Evolutionary conservation across 2,113 vertebrate genomes (phyloP).

Genomic region (Hemibagrus wyckioides): DNA sequence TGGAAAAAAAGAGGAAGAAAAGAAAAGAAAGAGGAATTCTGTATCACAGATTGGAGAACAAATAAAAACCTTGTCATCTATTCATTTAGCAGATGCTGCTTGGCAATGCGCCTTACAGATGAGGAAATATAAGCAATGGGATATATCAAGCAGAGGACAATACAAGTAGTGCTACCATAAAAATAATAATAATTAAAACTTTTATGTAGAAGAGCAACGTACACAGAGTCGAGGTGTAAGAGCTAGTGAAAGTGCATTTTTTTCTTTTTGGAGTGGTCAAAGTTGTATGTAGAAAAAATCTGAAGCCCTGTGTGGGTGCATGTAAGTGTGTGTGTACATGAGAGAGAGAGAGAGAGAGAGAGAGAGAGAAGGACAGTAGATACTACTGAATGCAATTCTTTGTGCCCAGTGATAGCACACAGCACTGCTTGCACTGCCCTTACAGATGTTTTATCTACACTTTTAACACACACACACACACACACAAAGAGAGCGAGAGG

Average conservation of each 20-base stretch:
- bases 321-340: neutral
- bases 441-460: conserved; percentile 23
- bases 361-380: neutral
- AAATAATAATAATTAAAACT: too few species aligned
- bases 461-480: neutral
- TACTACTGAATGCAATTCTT: conserved; percentile 57
- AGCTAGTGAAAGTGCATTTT: too few species aligned
- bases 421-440: conserved; percentile 18
- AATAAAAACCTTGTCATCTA: neutral
- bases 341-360: neutral
- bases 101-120: too few species aligned
- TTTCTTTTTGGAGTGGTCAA: neutral
- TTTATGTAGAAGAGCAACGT: too few species aligned
- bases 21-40: neutral
- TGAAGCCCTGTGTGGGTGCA: neutral
- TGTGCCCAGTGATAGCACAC: conserved; percentile 59
- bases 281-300: neutral
- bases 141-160: too few species aligned
- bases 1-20: neutral
- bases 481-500: neutral
- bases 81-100: too few species aligned
- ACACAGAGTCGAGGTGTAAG: too few species aligned
- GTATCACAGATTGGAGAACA: neutral
- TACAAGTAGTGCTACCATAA: too few species aligned
- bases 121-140: too few species aligned